Base-by-base conservation (phyloP, 2,888 invertebrate genomes). In the Himalopsyche tibetana region DNA sequence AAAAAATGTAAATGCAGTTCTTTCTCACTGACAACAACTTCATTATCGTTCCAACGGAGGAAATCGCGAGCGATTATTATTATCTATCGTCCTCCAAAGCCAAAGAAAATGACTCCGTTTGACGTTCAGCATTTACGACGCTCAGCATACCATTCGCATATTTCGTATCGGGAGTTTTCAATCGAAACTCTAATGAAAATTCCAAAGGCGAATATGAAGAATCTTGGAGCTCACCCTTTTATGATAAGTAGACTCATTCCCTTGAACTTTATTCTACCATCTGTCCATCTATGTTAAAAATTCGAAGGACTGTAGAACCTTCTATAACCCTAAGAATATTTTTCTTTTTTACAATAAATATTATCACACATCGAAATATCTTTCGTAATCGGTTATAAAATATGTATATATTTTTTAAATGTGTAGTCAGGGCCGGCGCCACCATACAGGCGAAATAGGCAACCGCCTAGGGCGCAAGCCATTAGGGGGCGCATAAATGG, bases 71-170 rank as follows among this genome's bases (percentile, higher is more conserved):
- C 56, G 56, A 63, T 63, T 63, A 63, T 63, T 63, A 19, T 19
- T 63, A 63, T 63, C 63, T 19, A 63, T 4, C 63, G 63, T 63
- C 63, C 63, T 63, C 63, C 19, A 63, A 63, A 19, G 19, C 28
- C 19, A 63, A 63, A 63, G 19, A 63, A 63, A 63, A 19, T 19
- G 63, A 28, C 63, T n/a, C 19, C 28, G 28, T 8, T 63, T 28
- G 19, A 63, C 63, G 19, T 63, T 63, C 19, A n/a, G 28, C 63
- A 63, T 63, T 63, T n/a, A 63, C 63, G 63, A 28, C n/a, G 63
- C 19, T 5, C 4, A 19, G 19, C 0, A 63, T 63, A 19, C 19
- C 63, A 63, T 8, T 5, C 8, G 8, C 19, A 15, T 19, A 63
- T 19, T 63, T 63, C 19, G n/a, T 19, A 63, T 28, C 63, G 19